Evolutionary conservation across 2,888 invertebrate genomes (phyloP), one percentile per base, ranked within the genome.

Genomic region (Phragmatobia fuliginosa): DNA sequence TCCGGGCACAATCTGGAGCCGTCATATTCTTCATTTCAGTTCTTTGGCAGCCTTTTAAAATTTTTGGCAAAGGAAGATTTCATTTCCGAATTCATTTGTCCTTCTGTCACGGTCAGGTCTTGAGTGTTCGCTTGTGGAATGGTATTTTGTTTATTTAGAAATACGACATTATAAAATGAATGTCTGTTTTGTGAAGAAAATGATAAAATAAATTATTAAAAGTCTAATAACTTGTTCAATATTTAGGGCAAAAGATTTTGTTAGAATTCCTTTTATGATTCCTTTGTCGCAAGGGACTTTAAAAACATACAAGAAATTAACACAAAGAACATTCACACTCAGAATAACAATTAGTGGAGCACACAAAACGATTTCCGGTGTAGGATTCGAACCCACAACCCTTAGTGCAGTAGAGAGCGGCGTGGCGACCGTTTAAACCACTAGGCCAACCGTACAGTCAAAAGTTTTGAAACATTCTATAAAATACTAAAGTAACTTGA

Each of bases 61-160:
- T 68, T 62, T 73, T 82, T 72, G 75, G 65, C 73, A 45, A 71
- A 78, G 77, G 81, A 81, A 77, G 74, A 70, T 49, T 76, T 82
- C 74, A 76, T 81, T 82, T 79, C 82, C 79, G 70, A 67, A 70
- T 78, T 79, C 76, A 76, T 76, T 81, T 79, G 76, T 75, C 75
- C 71, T 61, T 68, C 81, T 82, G 81, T 73, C 74, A 70, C 38
- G 16, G 67, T 73, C 81, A 82, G 69, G 71, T 67, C 73, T 75
- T 67, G 49, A 62, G 56, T 68, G 61, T 68, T 63, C 71, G 72
- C 70, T 77, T 79, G 58, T 32, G 38, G 45, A 62, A 62, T 62
- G 33, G 66, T 63, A 41, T 66, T 59, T 58, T 69, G 52, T 65
- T 64, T 65, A 60, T 52, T 58, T 38, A 41, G 62, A 68, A 68